Evolutionary conservation across 2,797 vertebrate genomes (phyloP).

Genomic region (Malurus splendens): DNA sequence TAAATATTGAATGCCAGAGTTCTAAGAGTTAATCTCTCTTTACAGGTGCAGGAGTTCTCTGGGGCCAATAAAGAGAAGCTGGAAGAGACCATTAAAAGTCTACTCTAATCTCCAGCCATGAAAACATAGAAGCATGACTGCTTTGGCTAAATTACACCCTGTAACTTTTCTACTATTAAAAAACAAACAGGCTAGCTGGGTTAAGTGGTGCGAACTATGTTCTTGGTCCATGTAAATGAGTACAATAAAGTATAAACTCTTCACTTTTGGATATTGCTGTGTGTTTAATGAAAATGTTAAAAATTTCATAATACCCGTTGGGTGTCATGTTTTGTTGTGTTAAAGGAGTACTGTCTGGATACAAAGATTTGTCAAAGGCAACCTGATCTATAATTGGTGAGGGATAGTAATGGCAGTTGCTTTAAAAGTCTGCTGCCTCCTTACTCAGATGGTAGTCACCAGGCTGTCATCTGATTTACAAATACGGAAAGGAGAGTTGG

Average conservation of each 20-base stretch:
- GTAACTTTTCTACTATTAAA: constrained; percentile 66
- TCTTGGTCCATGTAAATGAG: constrained; percentile 53
- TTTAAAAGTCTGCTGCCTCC: neutral
- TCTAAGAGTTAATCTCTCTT: constrained; percentile 13
- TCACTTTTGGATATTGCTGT: constrained; percentile 38
- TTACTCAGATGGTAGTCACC: neutral
- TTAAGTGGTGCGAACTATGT: constrained; percentile 2
- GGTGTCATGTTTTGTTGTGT: neutral
- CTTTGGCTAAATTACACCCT: constrained; percentile 47
- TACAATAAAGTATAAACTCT: constrained; percentile 70
- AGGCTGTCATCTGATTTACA: neutral
- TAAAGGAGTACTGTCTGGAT: neutral
- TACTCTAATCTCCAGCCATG: constrained; percentile 37
- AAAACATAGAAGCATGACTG: constrained; percentile 21
- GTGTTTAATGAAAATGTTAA: neutral
- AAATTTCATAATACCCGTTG: neutral
- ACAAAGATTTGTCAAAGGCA: neutral
- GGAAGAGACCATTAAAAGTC: constrained; percentile 60
- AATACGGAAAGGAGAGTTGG: neutral
- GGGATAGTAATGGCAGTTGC: neutral
- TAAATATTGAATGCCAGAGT: neutral
- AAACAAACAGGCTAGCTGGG: constrained; percentile 32
- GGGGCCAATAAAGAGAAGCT: constrained; percentile 79
- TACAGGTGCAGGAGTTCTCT: constrained; percentile 82
- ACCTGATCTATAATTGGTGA: neutral